Conservation (phyloP, 2,797 vertebrate genomes). For the Tokudaia muenninki region DNA sequence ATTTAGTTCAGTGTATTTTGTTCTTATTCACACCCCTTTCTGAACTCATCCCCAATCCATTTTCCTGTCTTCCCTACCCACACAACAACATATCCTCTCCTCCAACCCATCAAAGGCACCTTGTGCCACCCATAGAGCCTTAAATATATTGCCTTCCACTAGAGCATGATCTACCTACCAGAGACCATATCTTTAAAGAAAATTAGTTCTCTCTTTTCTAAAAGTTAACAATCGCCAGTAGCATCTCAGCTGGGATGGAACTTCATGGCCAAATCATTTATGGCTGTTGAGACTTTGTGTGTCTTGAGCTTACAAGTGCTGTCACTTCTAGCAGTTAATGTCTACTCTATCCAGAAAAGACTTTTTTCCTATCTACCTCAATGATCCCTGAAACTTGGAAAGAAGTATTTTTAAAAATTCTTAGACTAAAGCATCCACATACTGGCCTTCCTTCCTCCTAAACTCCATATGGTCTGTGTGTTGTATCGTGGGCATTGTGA, state of each 20-base stretch:
- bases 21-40: not conserved
- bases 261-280: not conserved
- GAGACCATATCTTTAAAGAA: not conserved
- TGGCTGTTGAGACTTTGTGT: not conserved
- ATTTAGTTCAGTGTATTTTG: not conserved
- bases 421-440: too few species aligned
- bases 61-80: not conserved
- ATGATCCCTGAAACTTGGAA: not conserved
- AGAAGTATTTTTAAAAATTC: not conserved
- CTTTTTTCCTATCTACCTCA: not conserved
- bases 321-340: not conserved
- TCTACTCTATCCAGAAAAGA: not conserved
- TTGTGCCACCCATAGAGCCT: not conserved
- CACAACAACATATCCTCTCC: too few species aligned
- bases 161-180: not conserved
- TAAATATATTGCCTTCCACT: not conserved
- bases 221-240: not conserved
- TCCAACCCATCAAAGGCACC: not conserved
- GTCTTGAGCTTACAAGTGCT: not conserved
- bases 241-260: not conserved
- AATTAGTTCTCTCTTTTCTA: not conserved
- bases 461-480: too few species aligned
- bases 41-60: not conserved
- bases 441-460: too few species aligned
- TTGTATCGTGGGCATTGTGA: too few species aligned